Evolutionary conservation across 37 sponge, comb jelly and placozoan genomes (phyloP), one percentile per base, ranked within the genome.

Genomic region (Aplysina aerophoba): DNA sequence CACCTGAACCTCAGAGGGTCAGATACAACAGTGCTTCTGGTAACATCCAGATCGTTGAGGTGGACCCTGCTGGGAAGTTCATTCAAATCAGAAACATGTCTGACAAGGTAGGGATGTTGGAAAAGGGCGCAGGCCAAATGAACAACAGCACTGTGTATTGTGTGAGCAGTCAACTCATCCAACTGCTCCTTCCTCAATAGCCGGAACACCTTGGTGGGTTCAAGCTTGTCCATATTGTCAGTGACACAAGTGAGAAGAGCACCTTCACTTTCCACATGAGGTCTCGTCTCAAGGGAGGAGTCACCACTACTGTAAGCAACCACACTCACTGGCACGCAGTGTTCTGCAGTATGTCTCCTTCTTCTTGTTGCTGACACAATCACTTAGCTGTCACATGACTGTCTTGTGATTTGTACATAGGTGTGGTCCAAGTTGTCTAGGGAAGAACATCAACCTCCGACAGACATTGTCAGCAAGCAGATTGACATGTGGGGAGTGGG

Each of bases 391-490:
- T 62, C 28, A 62, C 24, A 28, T 62, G 12, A 28, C 11, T 13
- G 4, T 62, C 12, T 4, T 62, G 4, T 62, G n/a, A 27, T 4
- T 75, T 28, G 39, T 1, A 0, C n/a, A n/a, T 82, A 92, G 92
- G 87, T 92, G 80, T 95, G 92, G 92, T 73, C 90, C 59, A 78
- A 85, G 19, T 73, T 80, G 21, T 90, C 88, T 4, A 90, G 90
- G 24, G 92, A 87, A 65, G 77, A 84, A 11, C 94, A 93, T 62
- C 84, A 79, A 36, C 95, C 95, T 59, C 95, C 95, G 0, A 84
- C 87, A n/a, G 88, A 95, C 54, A 89, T 95, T 28, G 82, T 95
- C 17, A 92, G 89, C 90, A 95, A 92, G 90, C 68, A 54, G 66
- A 37, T 59, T 31, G 65, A 66, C 30, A 86, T 34, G 69, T 95